Base-by-base conservation (phyloP, 2,888 invertebrate genomes). In the Apoderus coryli region DNA sequence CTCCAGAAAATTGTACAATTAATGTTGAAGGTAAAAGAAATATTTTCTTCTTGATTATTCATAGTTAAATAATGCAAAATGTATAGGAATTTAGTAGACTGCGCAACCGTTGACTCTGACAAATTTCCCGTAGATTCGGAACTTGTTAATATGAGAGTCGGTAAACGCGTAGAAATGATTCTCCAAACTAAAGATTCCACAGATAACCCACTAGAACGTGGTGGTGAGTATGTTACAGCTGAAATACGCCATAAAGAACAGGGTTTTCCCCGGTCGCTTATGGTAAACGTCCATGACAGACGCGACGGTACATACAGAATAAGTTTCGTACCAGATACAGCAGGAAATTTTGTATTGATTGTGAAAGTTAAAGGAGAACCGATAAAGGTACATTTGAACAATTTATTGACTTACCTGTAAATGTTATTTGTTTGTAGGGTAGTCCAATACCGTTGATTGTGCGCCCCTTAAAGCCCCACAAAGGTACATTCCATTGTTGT, bases 401-500 rank as follows among this genome's bases (percentile, higher is more conserved):
- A 5, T 13, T 4, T 14, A 10, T 15, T 15, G 19, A 13, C 29
- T 29, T 16, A 29, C n/a, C 14, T 14, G n/a, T n/a, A 4, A 2
- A 14, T 10, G n/a, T 13, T 4, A 5, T 26, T 5, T 26, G 11
- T 12, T 5, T 22, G 26, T 53, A 76, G 76, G 76, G 72, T 29
- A 76, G 74, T 49, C 79, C 79, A 4, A 76, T 72, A 50, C 61
- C 65, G 2, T 66, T 77, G 30, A 60, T 64, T 14, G 76, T 72
- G 1, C 65, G 74, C n/a, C 67, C 67, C 3, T 57, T 69, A 22
- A 62, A 67, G 27, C 65, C 69, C 1, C 82, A 82, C 53, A 61
- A 60, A 27, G 84, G 82, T 0, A 67, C 72, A 43, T 82, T 66
- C 61, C 82, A 82, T 54, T 84, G 82, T 49, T 84, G 82, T 51